phyloP scores from a whole-genome alignment of 30 jellyfish, hydroid and myxozoan species.

The Chrysaora quinquecirrha region DNA sequence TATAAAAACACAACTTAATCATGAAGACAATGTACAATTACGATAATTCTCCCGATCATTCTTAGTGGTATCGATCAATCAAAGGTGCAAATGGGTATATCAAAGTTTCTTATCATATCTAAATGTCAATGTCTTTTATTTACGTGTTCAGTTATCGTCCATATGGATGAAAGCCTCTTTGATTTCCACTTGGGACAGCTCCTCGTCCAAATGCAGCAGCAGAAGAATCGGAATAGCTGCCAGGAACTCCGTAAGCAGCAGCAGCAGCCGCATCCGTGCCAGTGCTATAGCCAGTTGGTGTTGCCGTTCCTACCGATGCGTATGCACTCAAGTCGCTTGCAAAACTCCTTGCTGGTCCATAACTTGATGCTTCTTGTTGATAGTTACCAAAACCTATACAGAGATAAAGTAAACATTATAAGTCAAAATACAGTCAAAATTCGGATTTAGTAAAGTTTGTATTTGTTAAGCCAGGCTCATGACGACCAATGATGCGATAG shows the following conservation, averaged over 20 bases:
- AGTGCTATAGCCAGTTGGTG: constrained; percentile 59
- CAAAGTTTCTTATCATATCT: no score
- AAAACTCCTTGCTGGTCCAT: constrained; percentile 74
- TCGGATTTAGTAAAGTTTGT: no score
- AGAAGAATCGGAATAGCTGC: constrained; percentile 53
- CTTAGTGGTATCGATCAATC: no score
- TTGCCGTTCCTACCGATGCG: constrained; percentile 66
- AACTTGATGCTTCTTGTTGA: constrained; percentile 77
- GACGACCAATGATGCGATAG: no score
- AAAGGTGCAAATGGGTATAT: no score
- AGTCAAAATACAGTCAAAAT: no score
- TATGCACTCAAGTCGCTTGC: constrained; percentile 51
- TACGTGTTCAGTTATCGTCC: constrained; percentile 74
- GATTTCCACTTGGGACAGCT: constrained; percentile 42
- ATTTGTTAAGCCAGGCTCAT: no score
- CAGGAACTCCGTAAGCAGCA: constrained; percentile 70
- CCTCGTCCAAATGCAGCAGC: constrained; percentile 76
- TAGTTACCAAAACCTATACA: constrained; percentile 83
- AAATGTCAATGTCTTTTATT: no score
- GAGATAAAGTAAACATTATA: no score
- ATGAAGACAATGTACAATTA: no score
- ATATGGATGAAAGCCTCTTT: constrained; percentile 78
- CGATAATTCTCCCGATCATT: no score
- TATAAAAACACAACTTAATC: no score
- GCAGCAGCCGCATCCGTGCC: constrained; percentile 72